Evolutionary conservation across 2,113 vertebrate genomes (phyloP).

Genomic region (Chlorodrepanis virens): DNA sequence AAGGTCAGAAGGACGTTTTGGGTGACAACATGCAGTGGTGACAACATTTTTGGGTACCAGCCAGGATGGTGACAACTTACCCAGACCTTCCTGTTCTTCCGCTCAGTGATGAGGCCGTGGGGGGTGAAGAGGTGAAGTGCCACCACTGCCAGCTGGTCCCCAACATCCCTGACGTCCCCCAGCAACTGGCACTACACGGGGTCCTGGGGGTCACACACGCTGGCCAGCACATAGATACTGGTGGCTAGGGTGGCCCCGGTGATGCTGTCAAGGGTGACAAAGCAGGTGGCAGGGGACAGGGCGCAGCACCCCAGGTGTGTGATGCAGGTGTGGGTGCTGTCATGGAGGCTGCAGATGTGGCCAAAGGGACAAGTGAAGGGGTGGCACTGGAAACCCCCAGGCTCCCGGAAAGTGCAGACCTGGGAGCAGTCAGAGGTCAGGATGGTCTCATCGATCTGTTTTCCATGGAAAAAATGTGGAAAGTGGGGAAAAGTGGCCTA

Average conservation of each 20-base stretch:
- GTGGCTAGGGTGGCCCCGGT: not conserved
- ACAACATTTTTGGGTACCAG: not conserved
- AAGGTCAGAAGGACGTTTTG: accelerated
- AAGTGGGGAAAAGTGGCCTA: not conserved
- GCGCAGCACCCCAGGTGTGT: not conserved
- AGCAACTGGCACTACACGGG: not conserved
- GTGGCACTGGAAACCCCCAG: not conserved
- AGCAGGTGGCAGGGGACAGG: not conserved
- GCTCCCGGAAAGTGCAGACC: not conserved
- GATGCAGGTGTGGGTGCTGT: accelerated
- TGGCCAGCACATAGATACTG: not conserved
- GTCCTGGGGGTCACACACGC: accelerated
- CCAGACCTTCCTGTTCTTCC: not conserved
- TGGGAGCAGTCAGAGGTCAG: not conserved
- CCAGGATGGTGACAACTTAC: not conserved
- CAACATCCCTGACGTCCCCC: not conserved
- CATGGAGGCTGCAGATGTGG: not conserved
- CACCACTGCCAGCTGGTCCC: not conserved
- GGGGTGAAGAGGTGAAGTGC: not conserved
- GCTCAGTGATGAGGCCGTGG: accelerated
- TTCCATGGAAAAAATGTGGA: not conserved
- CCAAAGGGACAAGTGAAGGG: not conserved
- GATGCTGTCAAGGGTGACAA: not conserved
- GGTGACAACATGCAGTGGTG: too few species aligned
- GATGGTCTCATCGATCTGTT: not conserved